phyloP scores from a whole-genome alignment of 2,888 invertebrate species.

The Podabrus alpinus region DNA sequence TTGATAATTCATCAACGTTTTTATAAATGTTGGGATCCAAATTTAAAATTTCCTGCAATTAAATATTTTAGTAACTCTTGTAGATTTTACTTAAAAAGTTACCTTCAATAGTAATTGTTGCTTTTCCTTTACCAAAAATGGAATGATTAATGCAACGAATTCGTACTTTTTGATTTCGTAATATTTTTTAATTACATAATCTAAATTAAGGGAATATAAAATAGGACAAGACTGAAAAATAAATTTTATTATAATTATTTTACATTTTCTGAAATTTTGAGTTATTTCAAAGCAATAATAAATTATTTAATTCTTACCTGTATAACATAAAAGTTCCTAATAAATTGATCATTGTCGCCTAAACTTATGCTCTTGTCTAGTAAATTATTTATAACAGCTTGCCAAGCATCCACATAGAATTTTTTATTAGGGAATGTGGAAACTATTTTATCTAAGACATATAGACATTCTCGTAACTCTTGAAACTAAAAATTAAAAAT shows the following conservation, averaged over 20 bases:
- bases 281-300: no score
- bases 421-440: conserved; percentile 32
- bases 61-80: background rate
- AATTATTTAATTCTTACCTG: conserved; percentile 39
- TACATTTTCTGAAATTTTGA: no score
- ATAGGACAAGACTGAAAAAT: conserved; percentile 48
- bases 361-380: conserved; percentile 29
- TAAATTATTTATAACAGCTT: conserved; percentile 41
- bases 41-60: conserved; percentile 5
- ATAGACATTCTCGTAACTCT: conserved; percentile 42
- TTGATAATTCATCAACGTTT: conserved; percentile 6
- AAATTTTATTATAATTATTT: no score
- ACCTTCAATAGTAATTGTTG: conserved; percentile 28
- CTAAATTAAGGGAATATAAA: conserved; percentile 42
- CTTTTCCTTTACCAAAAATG: conserved; percentile 40
- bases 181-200: conserved; percentile 40
- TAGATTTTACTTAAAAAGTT: background rate
- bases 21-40: background rate
- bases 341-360: conserved; percentile 29
- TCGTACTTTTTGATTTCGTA: conserved; percentile 35
- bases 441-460: conserved; percentile 40
- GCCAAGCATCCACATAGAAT: conserved; percentile 48
- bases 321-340: conserved; percentile 41
- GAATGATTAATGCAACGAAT: conserved; percentile 42
- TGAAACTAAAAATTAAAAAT: conserved; percentile 38